Evolutionary conservation across 2,888 invertebrate species (phyloP).

Genomic region (Lepidocyrtinus sp.): DNA sequence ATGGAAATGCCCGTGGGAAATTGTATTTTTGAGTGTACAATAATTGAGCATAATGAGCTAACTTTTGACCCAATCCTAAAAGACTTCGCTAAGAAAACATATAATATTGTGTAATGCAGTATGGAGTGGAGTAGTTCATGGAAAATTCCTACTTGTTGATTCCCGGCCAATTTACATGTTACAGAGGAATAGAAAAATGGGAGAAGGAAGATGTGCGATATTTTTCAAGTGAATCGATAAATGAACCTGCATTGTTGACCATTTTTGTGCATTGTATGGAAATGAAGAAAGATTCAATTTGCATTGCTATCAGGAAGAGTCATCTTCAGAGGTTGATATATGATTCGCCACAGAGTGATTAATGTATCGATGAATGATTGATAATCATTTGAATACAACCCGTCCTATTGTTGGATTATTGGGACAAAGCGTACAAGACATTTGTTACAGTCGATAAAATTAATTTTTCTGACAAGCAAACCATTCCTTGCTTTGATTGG

Average conservation of each 20-base stretch:
- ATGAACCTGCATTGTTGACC: neutral
- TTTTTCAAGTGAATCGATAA: neutral
- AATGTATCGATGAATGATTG: slow-evolving; percentile 25
- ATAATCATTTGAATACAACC: slow-evolving; percentile 21
- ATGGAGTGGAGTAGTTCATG: neutral
- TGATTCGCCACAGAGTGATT: slow-evolving; percentile 13
- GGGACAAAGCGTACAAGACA: no score
- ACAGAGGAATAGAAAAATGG: neutral
- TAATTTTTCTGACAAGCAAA: no score
- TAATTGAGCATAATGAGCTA: no score
- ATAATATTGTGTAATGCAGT: neutral
- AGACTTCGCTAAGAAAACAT: no score
- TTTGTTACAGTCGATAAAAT: no score
- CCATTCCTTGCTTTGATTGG: no score
- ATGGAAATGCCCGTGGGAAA: no score
- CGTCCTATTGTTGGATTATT: no score
- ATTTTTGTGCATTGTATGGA: slow-evolving; percentile 47
- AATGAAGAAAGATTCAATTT: slow-evolving; percentile 38
- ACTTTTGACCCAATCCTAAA: no score
- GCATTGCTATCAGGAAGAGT: neutral
- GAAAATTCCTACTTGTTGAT: neutral
- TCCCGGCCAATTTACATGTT: neutral
- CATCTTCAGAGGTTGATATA: neutral
- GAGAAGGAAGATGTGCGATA: neutral
- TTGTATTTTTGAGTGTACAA: no score